A percentile compares a stretch with the other conserved stretches of the same genome.
Conservation (phyloP, 2,888 invertebrate genomes). For the Andrena haemorrhoa region DNA sequence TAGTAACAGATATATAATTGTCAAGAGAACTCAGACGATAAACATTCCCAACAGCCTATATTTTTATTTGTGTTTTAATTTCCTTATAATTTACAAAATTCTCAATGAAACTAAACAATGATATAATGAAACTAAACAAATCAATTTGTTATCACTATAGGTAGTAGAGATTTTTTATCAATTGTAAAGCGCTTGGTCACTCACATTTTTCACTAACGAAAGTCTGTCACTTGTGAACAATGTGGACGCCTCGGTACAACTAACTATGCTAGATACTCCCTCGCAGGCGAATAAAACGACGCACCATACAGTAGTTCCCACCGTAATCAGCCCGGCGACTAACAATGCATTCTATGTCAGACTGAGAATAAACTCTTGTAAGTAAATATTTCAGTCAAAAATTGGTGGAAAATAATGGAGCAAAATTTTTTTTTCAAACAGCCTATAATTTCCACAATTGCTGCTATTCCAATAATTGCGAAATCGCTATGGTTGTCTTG, state of each 20-base stretch:
- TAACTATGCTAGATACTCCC: no score
- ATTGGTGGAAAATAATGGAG: neutral
- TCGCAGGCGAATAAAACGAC: neutral
- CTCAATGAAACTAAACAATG: no score
- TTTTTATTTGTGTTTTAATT: neutral
- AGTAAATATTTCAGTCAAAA: neutral
- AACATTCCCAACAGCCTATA: neutral
- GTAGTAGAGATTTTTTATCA: no score
- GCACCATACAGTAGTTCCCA: neutral
- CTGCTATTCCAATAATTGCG: neutral
- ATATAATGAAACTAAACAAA: no score
- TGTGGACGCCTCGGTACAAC: no score
- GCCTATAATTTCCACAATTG: slow-evolving; percentile 9
- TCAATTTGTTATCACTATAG: no score
- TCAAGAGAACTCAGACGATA: no score
- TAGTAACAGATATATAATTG: no score
- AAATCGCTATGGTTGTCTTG: neutral
- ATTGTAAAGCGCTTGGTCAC: no score
- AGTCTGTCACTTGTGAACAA: no score
- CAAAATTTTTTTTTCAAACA: neutral
- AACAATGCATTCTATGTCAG: neutral
- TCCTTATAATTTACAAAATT: no score
- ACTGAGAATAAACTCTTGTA: neutral
- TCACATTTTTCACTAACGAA: no score
- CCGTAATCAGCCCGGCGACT: neutral